These are phyloP conservation scores for Plectrocnemia conspersa DNA, from an alignment of 1,140 invertebrate species.

Conservation along the genomic window DNA sequence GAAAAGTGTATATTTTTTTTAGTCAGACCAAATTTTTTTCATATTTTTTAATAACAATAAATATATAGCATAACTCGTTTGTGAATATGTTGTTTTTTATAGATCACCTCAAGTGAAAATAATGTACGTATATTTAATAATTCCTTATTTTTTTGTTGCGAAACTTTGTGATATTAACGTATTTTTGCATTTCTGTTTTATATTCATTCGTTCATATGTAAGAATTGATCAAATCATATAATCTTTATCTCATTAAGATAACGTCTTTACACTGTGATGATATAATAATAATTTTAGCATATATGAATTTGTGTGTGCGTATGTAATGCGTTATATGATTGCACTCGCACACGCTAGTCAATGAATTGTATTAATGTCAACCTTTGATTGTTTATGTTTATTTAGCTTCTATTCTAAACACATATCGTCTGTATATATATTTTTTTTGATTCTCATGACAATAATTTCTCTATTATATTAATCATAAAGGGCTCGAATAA, in stretches of 20 bases:
- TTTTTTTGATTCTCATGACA: no score
- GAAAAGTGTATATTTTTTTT: background rate
- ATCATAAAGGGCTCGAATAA: no score
- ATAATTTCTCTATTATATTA: no score
- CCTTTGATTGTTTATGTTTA: conserved; percentile 9
- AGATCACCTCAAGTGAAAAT: no score
- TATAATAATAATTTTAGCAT: conserved; percentile 22
- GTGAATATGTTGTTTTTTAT: no score
- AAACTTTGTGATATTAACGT: conserved; percentile 8
- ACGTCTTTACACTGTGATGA: conserved; percentile 20
- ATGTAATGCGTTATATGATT: no score
- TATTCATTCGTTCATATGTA: conserved; percentile 7
- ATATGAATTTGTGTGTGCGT: no score
- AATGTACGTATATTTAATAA: no score
- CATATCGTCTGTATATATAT: no score
- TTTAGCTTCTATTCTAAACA: background rate
- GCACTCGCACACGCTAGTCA: no score
- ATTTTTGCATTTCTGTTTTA: conserved; percentile 16
- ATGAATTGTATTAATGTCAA: no score
- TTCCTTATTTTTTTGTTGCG: background rate
- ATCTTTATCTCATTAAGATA: conserved; percentile 12
- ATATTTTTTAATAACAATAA: background rate
- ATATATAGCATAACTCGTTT: background rate
- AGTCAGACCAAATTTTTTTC: background rate
- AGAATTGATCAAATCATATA: conserved; percentile 14